A percentile compares a stretch with the other conserved stretches of the same genome.
These are phyloP conservation scores for Oreochromis grahami DNA, from an alignment of 2,797 vertebrate genomes.

Conservation along the genomic window DNA sequence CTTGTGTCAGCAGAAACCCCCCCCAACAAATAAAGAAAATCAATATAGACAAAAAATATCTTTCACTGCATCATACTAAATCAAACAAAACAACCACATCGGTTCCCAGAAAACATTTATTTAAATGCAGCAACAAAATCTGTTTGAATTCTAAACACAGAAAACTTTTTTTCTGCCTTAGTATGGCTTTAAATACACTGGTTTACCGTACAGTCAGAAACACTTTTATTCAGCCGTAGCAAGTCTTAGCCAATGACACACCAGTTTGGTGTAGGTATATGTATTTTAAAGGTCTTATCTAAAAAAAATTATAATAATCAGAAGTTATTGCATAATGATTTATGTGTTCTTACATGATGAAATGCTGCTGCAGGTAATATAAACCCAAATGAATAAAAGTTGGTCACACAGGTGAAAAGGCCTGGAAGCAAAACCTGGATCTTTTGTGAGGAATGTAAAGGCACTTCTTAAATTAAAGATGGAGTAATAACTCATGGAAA, in stretches of 20 bases:
- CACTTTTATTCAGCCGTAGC: slow-evolving; percentile 21
- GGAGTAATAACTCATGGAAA: slow-evolving; percentile 42
- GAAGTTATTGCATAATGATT: slow-evolving; percentile 36
- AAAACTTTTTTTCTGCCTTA: neutral
- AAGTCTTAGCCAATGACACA: slow-evolving; percentile 31
- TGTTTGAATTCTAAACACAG: slow-evolving; percentile 15
- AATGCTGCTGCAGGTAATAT: slow-evolving; percentile 65
- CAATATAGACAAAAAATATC: neutral
- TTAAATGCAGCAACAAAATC: slow-evolving; percentile 49
- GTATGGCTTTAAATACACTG: slow-evolving; percentile 32
- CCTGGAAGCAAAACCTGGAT: slow-evolving; percentile 19
- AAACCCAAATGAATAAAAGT: slow-evolving; percentile 48
- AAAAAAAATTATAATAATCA: neutral
- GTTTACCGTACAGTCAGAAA: slow-evolving; percentile 1
- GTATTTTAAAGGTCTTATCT: slow-evolving; percentile 31
- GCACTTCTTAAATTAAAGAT: slow-evolving; percentile 81
- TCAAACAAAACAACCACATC: neutral
- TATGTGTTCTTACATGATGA: slow-evolving; percentile 25
- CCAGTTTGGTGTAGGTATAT: slow-evolving; percentile 19
- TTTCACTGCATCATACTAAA: neutral
- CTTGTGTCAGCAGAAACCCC: slow-evolving; percentile 28
- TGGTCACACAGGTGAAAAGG: slow-evolving; percentile 23
- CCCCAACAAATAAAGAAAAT: neutral
- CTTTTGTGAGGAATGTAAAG: slow-evolving; percentile 74
- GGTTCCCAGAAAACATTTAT: slow-evolving; percentile 62